These are phyloP conservation scores for Drosophila mayaguana DNA, from an alignment of 2,888 invertebrate species.

Conservation along the genomic window DNA sequence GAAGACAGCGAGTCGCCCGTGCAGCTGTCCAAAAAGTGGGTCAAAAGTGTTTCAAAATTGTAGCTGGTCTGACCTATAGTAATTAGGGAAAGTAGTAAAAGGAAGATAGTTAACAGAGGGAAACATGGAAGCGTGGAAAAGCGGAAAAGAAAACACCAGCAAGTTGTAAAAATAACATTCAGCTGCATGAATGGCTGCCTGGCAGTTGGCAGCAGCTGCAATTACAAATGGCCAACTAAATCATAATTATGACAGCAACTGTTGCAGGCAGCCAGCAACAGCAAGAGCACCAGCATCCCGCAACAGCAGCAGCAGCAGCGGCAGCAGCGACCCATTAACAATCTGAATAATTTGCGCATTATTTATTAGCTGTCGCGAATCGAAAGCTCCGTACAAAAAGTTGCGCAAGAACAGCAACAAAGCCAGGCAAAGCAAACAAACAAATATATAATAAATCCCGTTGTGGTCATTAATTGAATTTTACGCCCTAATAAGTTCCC, in stretches of 20 bases:
- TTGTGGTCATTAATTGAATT: constrained; percentile 69
- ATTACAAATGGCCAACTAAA: constrained; percentile 62
- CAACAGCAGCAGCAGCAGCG: constrained; percentile 32
- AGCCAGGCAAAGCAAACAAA: constrained; percentile 10
- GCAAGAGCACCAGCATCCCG: not conserved
- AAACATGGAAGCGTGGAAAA: no score
- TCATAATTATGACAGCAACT: constrained; percentile 71
- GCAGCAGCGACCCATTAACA: constrained; percentile 59
- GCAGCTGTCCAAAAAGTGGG: not conserved
- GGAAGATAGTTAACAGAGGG: not conserved
- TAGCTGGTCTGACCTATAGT: constrained; percentile 4
- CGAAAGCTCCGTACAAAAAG: constrained; percentile 41
- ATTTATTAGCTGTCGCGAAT: constrained; percentile 66
- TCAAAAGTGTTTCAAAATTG: constrained; percentile 11
- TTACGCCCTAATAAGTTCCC: constrained; percentile 60
- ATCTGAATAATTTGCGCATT: constrained; percentile 66
- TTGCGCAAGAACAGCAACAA: constrained; percentile 17
- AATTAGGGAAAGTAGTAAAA: constrained; percentile 31
- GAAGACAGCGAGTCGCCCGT: not conserved
- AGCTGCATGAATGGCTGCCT: not conserved
- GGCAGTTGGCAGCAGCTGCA: constrained; percentile 36
- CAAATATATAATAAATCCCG: constrained; percentile 44
- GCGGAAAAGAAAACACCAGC: not conserved
- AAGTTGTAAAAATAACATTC: constrained; percentile 7
- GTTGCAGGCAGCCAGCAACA: constrained; percentile 47